phyloP scores from a whole-genome alignment of 35 echinoderm and acorn worm genomes.

The Stichopus chloronotus region DNA sequence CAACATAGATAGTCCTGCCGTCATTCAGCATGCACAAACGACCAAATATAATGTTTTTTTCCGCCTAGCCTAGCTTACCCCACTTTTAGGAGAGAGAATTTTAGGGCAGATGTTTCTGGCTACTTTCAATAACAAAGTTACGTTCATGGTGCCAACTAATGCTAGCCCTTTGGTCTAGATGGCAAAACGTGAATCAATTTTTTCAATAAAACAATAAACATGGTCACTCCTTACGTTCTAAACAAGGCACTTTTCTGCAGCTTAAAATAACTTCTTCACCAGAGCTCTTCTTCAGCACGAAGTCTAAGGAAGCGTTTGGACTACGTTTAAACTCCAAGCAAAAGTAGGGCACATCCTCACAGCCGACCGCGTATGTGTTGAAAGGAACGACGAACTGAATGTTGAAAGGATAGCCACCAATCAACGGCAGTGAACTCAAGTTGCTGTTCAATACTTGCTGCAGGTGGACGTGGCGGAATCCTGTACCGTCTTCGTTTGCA shows the following conservation, averaged over 20 bases:
- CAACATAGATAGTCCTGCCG: too few species aligned
- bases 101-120: too few species aligned
- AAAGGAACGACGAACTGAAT: conserved; percentile 23
- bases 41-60: too few species aligned
- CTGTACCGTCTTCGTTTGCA: not conserved
- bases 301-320: conserved; percentile 7
- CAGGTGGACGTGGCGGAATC: not conserved
- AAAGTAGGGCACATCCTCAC: conserved; percentile 28
- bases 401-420: conserved; percentile 27
- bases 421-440: not conserved
- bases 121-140: too few species aligned
- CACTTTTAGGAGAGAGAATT: too few species aligned
- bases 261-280: not conserved
- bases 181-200: too few species aligned
- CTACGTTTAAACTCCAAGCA: conserved; percentile 36
- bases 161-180: too few species aligned
- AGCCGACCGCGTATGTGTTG: conserved; percentile 31
- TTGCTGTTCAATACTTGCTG: not conserved
- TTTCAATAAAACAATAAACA: too few species aligned
- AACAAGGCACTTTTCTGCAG: conserved; percentile 15
- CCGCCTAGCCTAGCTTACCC: too few species aligned
- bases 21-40: too few species aligned
- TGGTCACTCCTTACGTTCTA: not conserved
- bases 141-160: too few species aligned
- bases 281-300: conserved; percentile 1